Percentiles rank a stretch among this genome's conserved stretches.
Conservation (phyloP, 2,797 vertebrate species). For the Macropus fuliginosus region DNA sequence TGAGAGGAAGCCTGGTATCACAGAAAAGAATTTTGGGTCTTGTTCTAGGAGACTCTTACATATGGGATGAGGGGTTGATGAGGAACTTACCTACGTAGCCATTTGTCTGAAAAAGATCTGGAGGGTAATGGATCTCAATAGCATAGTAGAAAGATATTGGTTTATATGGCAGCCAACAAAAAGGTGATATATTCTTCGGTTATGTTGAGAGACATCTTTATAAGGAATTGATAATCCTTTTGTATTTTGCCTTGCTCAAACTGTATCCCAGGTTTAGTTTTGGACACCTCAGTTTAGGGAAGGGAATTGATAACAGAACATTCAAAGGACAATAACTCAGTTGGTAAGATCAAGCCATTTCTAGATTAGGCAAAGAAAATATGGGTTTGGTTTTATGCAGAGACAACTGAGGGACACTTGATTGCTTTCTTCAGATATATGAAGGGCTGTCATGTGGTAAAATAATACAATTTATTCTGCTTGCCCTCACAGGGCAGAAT, state of each 20-base stretch:
- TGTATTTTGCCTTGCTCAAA: not conserved
- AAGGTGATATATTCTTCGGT: not conserved
- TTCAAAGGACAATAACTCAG: not conserved
- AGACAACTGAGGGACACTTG: not conserved
- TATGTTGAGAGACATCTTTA: not conserved
- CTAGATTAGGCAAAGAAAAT: not conserved
- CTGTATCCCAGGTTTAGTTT: not conserved
- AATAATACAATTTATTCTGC: not conserved
- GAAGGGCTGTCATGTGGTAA: not conserved
- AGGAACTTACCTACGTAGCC: not conserved
- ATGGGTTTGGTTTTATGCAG: not conserved
- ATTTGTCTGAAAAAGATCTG: not conserved
- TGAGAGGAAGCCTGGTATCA: not conserved
- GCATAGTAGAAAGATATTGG: not conserved
- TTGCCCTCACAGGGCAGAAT: not conserved
- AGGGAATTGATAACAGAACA: not conserved
- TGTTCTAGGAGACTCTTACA: too few species aligned
- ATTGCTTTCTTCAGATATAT: not conserved
- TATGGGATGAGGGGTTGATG: not conserved
- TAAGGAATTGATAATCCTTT: not conserved
- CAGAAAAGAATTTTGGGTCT: not conserved
- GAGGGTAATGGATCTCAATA: not conserved
- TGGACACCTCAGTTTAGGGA: not conserved
- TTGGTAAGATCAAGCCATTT: not conserved
- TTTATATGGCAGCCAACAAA: not conserved